Evolutionary conservation across 2,113 vertebrate genomes (phyloP).

Genomic region (Ondatra zibethicus): DNA sequence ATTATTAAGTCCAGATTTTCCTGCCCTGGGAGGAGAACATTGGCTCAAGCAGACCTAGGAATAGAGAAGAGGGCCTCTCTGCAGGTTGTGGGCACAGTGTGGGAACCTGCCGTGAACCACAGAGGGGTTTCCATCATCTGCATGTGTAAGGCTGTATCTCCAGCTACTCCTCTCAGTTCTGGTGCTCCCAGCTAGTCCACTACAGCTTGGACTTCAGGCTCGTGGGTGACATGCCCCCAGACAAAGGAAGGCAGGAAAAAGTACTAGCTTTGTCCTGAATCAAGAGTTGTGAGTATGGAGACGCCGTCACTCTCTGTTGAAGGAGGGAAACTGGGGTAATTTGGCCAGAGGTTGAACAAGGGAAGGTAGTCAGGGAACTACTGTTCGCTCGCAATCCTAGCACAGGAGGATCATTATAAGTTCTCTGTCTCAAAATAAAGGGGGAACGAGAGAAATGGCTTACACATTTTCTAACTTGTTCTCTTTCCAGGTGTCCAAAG

Average conservation of each 20-base stretch:
- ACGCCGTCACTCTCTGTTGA: not conserved
- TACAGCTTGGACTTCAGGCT: not conserved
- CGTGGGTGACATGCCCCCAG: not conserved
- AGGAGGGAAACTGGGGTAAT: not conserved
- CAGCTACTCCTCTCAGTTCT: not conserved
- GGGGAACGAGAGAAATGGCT: not conserved
- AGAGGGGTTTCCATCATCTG: not conserved
- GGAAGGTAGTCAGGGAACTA: not conserved
- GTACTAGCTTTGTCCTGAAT: not conserved
- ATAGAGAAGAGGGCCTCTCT: not conserved
- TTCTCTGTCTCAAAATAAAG: not conserved
- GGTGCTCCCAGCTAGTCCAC: not conserved
- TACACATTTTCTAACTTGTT: not conserved
- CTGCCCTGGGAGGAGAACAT: constrained; percentile 55
- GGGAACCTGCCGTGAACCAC: not conserved
- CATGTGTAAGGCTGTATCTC: not conserved
- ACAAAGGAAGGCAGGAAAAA: not conserved
- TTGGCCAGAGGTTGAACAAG: not conserved
- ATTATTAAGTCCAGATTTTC: constrained; percentile 82
- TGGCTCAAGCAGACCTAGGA: not conserved
- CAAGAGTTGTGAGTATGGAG: not conserved
- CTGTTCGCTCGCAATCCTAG: not conserved
- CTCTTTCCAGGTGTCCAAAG: constrained; percentile 72
- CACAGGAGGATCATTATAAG: not conserved
- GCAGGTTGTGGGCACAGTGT: not conserved